Base-by-base conservation (phyloP, 2,888 invertebrate species). In the Rhagium mordax region DNA sequence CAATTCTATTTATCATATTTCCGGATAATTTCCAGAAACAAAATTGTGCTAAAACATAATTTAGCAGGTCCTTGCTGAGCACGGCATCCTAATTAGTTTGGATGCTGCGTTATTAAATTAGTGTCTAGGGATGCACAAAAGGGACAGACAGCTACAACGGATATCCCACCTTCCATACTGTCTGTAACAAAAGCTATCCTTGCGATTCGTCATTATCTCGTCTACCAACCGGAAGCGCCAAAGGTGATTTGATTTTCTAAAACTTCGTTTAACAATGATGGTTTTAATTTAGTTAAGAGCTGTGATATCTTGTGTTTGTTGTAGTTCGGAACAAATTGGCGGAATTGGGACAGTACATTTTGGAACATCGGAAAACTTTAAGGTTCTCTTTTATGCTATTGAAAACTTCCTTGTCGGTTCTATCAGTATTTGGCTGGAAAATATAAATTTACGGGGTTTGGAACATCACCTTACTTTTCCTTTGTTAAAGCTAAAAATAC, bases 201-300 rank as follows among this genome's bases (percentile, higher is more conserved):
- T 60, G 18, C 8, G 29, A 60, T 29, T 60, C 10, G 18, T 29
- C 16, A 41, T 41, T 21, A 55, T 27, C 15, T 55, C 13, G 8
- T 24, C 27, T 24, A 13, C 55, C 27, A 21, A 21, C n/a, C 15
- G 55, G 20, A 55, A 20, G 55, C 55, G n/a, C 13, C 13, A 27
- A 64, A 64, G 15, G 16, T 29, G 51, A 64, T 51, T 49, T 64
- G 64, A 64, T 64, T 64, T 64, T 64, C 49, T 10, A 48, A 59
- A 68, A 55, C 16, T 57, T 68, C 27, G 48, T 59, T 33, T n/a
- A 47, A 68, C 68, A 68, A 68, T 68, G 68, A 13, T 68, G 68
- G 16, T 27, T 33, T 49, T 59, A 68, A 68, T 68, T 68, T 68
- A 68, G 57, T 48, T 68, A 27, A 59, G 27, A 68, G 21, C 41